These are phyloP conservation scores for Neomonachus schauinslandi DNA, from an alignment of 2,113 vertebrate species.

Conservation along the genomic window DNA sequence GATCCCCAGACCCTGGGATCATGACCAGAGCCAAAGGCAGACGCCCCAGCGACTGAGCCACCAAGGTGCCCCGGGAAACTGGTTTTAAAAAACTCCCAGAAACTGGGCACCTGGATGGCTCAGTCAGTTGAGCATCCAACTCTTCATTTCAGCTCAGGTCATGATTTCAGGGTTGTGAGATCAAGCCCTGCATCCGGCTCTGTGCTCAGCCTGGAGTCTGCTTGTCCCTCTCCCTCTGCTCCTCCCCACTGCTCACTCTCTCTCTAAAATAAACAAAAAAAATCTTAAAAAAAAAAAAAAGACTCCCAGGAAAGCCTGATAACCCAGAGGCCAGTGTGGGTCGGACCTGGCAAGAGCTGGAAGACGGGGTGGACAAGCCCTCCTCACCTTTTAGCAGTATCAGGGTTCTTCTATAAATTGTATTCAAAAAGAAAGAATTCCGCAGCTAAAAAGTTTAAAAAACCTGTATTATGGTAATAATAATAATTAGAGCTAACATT, in stretches of 20 bases:
- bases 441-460: constrained; percentile 8
- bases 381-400: background rate
- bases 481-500: background rate
- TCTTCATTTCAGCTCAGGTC: background rate
- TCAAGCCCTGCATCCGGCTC: background rate
- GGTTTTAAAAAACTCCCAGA: background rate
- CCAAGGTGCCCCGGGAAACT: background rate
- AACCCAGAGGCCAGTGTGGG: background rate
- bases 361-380: background rate
- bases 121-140: too few relatives aligned
- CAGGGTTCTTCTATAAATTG: background rate
- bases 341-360: background rate
- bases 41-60: too few relatives aligned
- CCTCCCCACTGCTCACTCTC: too few relatives aligned
- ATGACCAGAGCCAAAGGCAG: too few relatives aligned
- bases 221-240: background rate
- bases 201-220: background rate
- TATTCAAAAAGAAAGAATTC: constrained; percentile 1
- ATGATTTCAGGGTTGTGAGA: background rate
- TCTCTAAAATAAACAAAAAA: background rate
- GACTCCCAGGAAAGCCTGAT: background rate
- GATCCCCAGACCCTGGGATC: too few relatives aligned
- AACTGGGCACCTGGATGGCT: background rate
- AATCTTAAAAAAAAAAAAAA: background rate
- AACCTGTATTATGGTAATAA: background rate